phyloP scores from a whole-genome alignment of 2,113 vertebrate species.

The Oenanthe oenanthe region DNA sequence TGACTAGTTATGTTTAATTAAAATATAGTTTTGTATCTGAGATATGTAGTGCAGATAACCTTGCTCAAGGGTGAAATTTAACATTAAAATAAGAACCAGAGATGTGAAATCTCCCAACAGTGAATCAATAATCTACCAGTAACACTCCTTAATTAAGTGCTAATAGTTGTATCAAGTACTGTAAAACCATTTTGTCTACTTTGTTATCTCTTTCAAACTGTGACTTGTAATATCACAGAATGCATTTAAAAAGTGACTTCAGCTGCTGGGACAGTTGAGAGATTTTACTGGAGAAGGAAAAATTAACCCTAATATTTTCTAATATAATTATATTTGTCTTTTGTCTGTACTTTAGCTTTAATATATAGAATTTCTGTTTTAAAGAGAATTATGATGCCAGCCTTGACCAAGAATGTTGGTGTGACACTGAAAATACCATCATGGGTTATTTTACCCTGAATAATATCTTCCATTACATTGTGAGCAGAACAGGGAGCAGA shows the following conservation, averaged over 20 bases:
- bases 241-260: not conserved
- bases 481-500: not conserved
- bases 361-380: not conserved
- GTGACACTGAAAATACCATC: not conserved
- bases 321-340: not conserved
- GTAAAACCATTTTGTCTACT: not conserved
- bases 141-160: not conserved
- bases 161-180: not conserved
- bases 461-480: not conserved
- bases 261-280: not conserved
- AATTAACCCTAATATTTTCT: not conserved
- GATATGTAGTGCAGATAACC: not conserved
- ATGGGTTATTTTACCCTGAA: fast-evolving
- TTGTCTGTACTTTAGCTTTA: not conserved
- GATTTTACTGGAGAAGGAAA: not conserved
- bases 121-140: constrained; percentile 46
- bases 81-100: not conserved
- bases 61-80: constrained; percentile 28
- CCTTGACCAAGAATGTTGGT: not conserved
- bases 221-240: not conserved
- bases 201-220: not conserved
- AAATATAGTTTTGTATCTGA: not conserved
- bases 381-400: not conserved
- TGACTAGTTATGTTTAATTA: not conserved
- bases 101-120: not conserved